Percentiles rank a stretch among this genome's conserved stretches.
These are phyloP conservation scores for Vireo altiloquus DNA, from an alignment of 2,113 vertebrate species.

Conservation along the genomic window DNA sequence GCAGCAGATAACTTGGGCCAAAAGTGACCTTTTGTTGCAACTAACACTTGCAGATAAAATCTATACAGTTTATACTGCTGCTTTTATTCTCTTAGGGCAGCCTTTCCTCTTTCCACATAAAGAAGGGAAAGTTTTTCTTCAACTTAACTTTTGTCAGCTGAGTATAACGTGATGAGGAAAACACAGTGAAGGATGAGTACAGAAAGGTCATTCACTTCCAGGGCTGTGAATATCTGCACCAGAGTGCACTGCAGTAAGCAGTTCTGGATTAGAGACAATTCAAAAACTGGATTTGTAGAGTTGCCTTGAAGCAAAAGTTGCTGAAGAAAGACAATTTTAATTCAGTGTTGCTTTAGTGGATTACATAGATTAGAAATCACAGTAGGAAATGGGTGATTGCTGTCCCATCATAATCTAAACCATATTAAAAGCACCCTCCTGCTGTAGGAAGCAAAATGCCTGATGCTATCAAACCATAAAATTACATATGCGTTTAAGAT, in stretches of 20 bases:
- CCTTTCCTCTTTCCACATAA: background rate
- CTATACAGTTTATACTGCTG: background rate
- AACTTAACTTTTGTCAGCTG: background rate
- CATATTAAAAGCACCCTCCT: background rate
- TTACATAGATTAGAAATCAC: background rate
- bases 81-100: background rate
- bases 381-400: background rate
- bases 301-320: background rate
- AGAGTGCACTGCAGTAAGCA: background rate
- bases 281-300: background rate
- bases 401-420: background rate
- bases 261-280: background rate
- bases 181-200: background rate
- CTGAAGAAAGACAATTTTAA: background rate
- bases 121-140: background rate
- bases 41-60: background rate
- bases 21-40: background rate
- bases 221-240: background rate
- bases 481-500: background rate
- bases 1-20: background rate
- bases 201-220: background rate
- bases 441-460: background rate
- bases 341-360: background rate
- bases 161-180: background rate
- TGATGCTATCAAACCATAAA: background rate